Evolutionary conservation across 2,888 invertebrate species (phyloP).

Genomic region (Chorisops tibialis): DNA sequence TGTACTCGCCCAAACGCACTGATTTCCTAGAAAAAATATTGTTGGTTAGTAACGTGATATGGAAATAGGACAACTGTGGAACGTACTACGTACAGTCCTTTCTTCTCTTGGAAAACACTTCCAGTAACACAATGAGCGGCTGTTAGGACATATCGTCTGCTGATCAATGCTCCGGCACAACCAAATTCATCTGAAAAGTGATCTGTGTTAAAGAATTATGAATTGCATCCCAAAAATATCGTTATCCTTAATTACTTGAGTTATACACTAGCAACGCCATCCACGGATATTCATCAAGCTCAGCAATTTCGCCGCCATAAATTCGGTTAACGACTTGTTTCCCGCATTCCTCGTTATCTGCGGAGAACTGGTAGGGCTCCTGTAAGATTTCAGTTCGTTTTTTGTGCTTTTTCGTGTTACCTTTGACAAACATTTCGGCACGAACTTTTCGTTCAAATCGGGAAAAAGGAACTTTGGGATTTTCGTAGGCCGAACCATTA

Average conservation of each 20-base stretch:
- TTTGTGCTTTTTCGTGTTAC: background rate
- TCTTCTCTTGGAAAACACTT: slow-evolving; percentile 52
- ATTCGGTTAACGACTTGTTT: slow-evolving; percentile 58
- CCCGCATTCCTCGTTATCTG: slow-evolving; percentile 54
- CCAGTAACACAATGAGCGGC: slow-evolving; percentile 63
- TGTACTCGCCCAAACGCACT: slow-evolving; percentile 65
- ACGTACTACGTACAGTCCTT: slow-evolving; percentile 56
- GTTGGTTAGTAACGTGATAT: no score
- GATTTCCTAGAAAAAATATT: slow-evolving; percentile 42
- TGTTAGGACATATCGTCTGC: slow-evolving; percentile 58
- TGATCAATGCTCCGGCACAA: slow-evolving; percentile 63
- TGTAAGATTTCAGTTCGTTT: background rate
- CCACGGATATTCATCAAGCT: slow-evolving; percentile 65
- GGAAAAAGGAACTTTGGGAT: slow-evolving; percentile 42
- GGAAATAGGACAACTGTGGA: background rate
- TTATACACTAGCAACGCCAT: slow-evolving; percentile 59
- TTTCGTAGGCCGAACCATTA: slow-evolving; percentile 44
- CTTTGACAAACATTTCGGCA: background rate
- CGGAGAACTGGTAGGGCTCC: slow-evolving; percentile 37
- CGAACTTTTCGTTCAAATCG: slow-evolving; percentile 1
- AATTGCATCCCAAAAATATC: no score
- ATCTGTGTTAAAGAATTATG: slow-evolving; percentile 5
- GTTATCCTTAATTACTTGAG: slow-evolving; percentile 46
- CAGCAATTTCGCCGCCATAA: slow-evolving; percentile 60
- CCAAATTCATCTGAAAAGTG: slow-evolving; percentile 53